Conservation (phyloP, 1,140 invertebrate genomes). For the Cotesia vestalis region DNA sequence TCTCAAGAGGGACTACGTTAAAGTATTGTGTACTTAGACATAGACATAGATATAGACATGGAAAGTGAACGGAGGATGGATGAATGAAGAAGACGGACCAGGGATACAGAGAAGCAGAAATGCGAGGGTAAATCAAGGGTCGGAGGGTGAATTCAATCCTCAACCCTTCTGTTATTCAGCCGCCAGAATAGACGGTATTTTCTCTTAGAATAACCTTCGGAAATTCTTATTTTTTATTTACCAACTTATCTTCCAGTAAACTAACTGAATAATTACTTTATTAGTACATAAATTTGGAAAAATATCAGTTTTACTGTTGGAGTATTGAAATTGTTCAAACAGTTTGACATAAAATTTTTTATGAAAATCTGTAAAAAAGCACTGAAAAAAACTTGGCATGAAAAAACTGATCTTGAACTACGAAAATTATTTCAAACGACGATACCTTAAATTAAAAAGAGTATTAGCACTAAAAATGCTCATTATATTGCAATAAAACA, state of each 20-base stretch:
- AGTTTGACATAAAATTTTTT: no score
- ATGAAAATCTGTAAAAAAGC: no score
- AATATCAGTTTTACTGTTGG: neutral
- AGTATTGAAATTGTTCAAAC: no score
- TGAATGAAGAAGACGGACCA: neutral
- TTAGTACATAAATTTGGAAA: neutral
- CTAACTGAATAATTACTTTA: slow-evolving; percentile 13
- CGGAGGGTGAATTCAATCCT: neutral
- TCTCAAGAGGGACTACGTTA: neutral
- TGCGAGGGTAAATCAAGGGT: neutral
- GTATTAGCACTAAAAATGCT: no score
- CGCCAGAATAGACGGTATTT: neutral
- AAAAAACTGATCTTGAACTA: no score
- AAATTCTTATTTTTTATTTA: neutral
- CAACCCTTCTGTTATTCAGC: neutral
- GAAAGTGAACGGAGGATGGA: slow-evolving; percentile 6
- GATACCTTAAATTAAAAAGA: no score
- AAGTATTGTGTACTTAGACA: neutral
- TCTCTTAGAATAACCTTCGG: neutral
- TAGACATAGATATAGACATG: neutral
- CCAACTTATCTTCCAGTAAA: slow-evolving; percentile 3
- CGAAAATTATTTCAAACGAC: no score
- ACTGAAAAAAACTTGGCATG: no score
- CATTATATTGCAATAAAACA: no score
- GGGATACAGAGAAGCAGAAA: neutral